phyloP scores from a whole-genome alignment of 2,888 invertebrate genomes.

The Amphipoea oculea region DNA sequence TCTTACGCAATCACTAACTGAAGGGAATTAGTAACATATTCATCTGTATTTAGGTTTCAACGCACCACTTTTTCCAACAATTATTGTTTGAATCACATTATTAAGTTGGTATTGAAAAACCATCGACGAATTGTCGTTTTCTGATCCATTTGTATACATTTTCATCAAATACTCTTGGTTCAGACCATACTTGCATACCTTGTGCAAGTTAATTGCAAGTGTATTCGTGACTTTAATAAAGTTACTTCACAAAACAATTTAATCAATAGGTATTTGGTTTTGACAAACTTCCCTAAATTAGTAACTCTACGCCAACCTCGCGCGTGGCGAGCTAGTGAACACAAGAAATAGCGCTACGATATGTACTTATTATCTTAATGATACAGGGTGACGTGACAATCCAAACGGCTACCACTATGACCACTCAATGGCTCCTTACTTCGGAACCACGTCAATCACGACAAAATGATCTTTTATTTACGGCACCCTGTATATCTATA shows the following conservation, averaged over 20 bases:
- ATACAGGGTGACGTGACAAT: not conserved
- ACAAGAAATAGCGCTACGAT: slow-evolving; percentile 25
- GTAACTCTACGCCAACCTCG: not conserved
- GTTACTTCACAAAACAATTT: slow-evolving; percentile 7
- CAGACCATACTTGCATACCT: not conserved
- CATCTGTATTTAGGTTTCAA: not conserved
- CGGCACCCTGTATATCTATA: not conserved
- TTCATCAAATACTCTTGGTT: not conserved
- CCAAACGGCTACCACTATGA: not conserved
- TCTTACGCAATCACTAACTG: not conserved
- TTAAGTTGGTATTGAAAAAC: not conserved
- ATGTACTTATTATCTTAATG: slow-evolving; percentile 5
- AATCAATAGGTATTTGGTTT: slow-evolving; percentile 42
- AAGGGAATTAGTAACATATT: not conserved
- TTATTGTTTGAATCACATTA: not conserved
- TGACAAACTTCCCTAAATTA: slow-evolving; percentile 18
- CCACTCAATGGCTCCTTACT: no score
- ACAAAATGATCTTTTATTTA: not conserved
- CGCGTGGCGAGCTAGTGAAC: slow-evolving; percentile 24
- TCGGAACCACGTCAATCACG: no score
- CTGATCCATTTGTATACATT: not conserved
- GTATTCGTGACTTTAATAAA: not conserved
- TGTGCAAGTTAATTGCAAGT: not conserved
- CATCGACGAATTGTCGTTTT: not conserved
- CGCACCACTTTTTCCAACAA: not conserved